These are phyloP conservation scores for Eutolmus rufibarbis DNA, from an alignment of 2,888 invertebrate genomes.

Conservation along the genomic window DNA sequence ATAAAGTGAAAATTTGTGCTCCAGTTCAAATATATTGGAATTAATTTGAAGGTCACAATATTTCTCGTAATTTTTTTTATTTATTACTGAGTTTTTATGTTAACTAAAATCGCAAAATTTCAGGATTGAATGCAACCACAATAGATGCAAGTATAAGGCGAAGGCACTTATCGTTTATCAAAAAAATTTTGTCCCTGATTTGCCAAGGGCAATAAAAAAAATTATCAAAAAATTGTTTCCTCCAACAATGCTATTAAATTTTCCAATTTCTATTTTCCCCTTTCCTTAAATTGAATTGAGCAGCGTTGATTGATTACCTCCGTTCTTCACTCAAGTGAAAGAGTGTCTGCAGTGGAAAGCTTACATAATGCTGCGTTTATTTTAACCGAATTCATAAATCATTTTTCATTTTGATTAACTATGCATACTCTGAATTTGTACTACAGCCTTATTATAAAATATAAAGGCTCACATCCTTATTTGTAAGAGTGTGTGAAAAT, in stretches of 20 bases:
- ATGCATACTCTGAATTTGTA: not conserved
- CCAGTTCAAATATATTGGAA: too few species aligned
- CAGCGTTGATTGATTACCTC: not conserved
- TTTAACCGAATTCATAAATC: not conserved
- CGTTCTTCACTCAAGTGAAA: not conserved
- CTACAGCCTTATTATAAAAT: not conserved
- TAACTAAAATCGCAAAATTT: too few species aligned
- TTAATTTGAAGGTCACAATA: too few species aligned
- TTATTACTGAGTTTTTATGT: too few species aligned
- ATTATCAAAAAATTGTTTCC: not conserved
- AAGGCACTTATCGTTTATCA: too few species aligned
- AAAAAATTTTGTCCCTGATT: not conserved
- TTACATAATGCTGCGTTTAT: not conserved
- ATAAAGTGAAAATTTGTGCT: too few species aligned
- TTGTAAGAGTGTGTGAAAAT: too few species aligned
- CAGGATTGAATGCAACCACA: too few species aligned
- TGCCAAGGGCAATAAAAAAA: not conserved
- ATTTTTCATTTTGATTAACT: not conserved
- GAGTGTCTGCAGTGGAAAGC: not conserved
- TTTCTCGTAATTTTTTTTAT: too few species aligned
- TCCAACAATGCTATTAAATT: not conserved
- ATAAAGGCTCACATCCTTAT: not conserved
- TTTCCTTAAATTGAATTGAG: not conserved
- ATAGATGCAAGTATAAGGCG: not conserved
- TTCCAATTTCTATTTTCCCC: not conserved